Conservation (phyloP, 2,113 vertebrate genomes). For the Sinocyclocheilus anophthalmus region DNA sequence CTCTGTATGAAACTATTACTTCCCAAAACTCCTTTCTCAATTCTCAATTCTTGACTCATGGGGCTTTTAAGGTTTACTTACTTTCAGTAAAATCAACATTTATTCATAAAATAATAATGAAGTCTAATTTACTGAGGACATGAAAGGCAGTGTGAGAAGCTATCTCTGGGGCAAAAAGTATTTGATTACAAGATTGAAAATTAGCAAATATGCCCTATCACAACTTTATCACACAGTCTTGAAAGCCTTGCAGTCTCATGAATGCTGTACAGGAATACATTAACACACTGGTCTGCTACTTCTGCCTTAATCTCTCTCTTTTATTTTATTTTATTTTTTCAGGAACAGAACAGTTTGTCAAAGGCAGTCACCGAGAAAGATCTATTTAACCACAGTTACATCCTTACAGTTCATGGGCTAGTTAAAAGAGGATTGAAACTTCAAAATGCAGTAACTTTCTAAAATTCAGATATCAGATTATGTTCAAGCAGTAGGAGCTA, state of each 20-base stretch:
- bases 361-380: neutral
- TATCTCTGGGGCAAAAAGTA: neutral
- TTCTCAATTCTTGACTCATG: neutral
- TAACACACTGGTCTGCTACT: neutral
- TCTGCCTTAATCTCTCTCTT: neutral
- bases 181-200: too few species aligned
- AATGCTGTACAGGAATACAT: neutral
- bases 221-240: too few species aligned
- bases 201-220: too few species aligned
- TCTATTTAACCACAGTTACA: neutral
- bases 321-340: neutral
- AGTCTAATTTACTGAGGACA: neutral
- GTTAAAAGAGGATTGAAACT: neutral
- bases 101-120: neutral
- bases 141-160: neutral
- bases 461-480: neutral
- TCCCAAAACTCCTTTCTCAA: neutral
- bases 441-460: neutral
- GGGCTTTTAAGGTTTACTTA: neutral
- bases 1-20: neutral
- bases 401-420: neutral
- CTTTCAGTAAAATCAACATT: neutral
- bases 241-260: too few species aligned
- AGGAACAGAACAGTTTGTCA: neutral
- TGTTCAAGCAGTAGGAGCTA: constrained; percentile 14